phyloP scores from a whole-genome alignment of 2,888 invertebrate genomes.

The Cephalotes varians region DNA sequence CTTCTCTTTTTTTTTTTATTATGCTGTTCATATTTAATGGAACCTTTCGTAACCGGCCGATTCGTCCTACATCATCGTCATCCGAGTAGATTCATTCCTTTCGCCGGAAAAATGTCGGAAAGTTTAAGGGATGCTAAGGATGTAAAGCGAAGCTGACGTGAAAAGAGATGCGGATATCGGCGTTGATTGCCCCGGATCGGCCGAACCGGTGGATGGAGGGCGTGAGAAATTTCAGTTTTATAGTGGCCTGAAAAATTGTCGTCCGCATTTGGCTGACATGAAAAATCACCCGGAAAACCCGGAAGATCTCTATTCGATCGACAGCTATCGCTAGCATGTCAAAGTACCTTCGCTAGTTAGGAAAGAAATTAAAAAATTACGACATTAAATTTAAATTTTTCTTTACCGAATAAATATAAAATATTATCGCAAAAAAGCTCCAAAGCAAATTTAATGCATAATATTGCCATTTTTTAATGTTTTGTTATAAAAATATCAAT shows the following conservation, averaged over 20 bases:
- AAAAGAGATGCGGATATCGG: constrained; percentile 56
- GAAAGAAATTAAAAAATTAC: constrained; percentile 43
- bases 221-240: constrained; percentile 81
- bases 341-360: constrained; percentile 2
- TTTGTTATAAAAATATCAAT: not conserved
- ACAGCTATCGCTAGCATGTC: constrained; percentile 55
- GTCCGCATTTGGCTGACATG: constrained; percentile 73
- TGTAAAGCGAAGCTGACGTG: constrained; percentile 58
- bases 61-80: constrained; percentile 33
- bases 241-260: constrained; percentile 79
- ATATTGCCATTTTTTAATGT: not conserved
- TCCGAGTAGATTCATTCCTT: constrained; percentile 35
- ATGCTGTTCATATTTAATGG: constrained; percentile 5
- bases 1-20: not conserved
- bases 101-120: constrained; percentile 40
- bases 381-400: constrained; percentile 12
- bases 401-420: not conserved
- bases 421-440: not conserved
- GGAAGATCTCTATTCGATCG: constrained; percentile 66
- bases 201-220: constrained; percentile 61
- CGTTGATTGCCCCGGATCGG: constrained; percentile 40
- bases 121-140: constrained; percentile 43
- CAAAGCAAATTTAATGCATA: not conserved
- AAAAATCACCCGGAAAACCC: constrained; percentile 79
- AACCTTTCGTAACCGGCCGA: constrained; percentile 1